Percentiles rank a stretch among this genome's conserved stretches.
phyloP scores from a whole-genome alignment of 2,797 vertebrate species.

The Dryobates pubescens region DNA sequence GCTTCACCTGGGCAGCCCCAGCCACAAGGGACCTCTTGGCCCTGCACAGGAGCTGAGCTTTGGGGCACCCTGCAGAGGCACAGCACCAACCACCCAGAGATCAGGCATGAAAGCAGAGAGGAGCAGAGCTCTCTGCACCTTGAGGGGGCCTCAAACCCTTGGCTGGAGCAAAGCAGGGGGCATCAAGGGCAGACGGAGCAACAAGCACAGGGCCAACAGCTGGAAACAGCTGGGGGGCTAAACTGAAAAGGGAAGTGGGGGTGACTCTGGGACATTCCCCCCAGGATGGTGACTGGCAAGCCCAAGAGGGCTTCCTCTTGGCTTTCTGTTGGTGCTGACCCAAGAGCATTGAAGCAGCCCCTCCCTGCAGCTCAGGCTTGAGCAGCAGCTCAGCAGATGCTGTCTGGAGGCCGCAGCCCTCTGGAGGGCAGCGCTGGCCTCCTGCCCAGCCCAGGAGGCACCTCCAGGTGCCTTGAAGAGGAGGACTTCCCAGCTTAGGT shows the following conservation, averaged over 20 bases:
- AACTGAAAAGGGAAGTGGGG: neutral
- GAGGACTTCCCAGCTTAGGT: neutral
- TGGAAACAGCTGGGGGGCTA: neutral
- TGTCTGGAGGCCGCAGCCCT: neutral
- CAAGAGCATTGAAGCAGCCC: neutral
- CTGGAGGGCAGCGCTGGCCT: neutral
- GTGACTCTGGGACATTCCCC: neutral
- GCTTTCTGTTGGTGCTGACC: neutral
- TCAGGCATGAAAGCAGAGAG: neutral
- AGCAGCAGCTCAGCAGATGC: neutral
- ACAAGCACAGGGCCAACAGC: neutral
- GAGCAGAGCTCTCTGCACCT: neutral
- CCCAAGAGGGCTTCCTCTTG: neutral
- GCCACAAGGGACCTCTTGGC: too few relatives aligned
- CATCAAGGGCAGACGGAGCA: neutral
- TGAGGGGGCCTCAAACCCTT: neutral
- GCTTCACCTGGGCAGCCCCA: too few relatives aligned
- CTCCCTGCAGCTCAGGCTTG: neutral
- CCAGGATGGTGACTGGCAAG: neutral
- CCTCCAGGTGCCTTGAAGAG: neutral
- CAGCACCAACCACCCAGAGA: too few relatives aligned
- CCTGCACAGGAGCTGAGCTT: too few relatives aligned
- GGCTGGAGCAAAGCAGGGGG: neutral
- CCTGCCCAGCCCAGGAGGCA: neutral
- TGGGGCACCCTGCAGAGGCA: too few relatives aligned